Evolutionary conservation across 1,140 invertebrate species (phyloP), one percentile per base, ranked within the genome.

Genomic region (Drosophila trapezifrons): DNA sequence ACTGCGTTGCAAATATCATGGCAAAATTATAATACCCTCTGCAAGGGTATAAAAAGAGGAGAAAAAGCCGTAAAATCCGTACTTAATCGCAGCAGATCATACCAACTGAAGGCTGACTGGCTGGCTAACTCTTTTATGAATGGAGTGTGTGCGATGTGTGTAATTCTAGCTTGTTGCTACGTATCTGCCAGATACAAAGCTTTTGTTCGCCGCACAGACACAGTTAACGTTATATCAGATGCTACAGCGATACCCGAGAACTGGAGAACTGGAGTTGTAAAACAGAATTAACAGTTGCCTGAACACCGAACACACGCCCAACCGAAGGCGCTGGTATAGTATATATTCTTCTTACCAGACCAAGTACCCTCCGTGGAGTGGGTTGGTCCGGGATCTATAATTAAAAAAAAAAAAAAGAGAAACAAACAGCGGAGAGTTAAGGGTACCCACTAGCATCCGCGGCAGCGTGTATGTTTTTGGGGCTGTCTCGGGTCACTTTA

Each of bases 221-320:
- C 82, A 86, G 81, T 78, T 85, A 71, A 79, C 63, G 76, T 89
- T 83, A 80, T 80, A 69, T 47, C 64, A 83, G 83, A 83, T 87
- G 65, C 62, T 73, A 51, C 52, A 60, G 55, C 18, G 72, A 87
- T 83, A 87, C 78, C 13, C 22, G 29, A 69, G 78, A 37, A 54
- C 51, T 54, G 18, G 18, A 20, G 35, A 54, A 54, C 55, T 51
- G 38, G 63, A 75, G 85, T 80, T 90, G 84, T 90, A 84, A 80
- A 69, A 80, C 84, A 84, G 78, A 89, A 90, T 89, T 89, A 89
- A 89, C 84, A 89, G 84, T 89, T 89, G 84, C 84, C 65, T 89
- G 84, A 84, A 56, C 84, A 87, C 63, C 76, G 40, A 52, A 56
- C 69, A 79, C 80, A 89, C 76, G 80, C 76, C 76, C 80, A 72